Conservation (phyloP, 2,113 vertebrate genomes). For the Hemibagrus wyckioides region DNA sequence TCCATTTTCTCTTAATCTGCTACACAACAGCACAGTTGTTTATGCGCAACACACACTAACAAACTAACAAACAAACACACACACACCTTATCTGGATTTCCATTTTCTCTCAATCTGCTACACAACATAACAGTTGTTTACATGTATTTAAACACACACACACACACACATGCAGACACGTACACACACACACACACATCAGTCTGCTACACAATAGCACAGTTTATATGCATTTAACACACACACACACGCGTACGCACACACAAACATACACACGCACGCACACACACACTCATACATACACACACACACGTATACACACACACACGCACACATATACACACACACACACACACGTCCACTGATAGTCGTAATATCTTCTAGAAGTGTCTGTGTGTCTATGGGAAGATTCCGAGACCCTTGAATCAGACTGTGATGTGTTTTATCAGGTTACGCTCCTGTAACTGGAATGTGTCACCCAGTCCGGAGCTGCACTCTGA, state of each 20-base stretch:
- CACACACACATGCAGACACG: no score
- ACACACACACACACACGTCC: constrained; percentile 13
- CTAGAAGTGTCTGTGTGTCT: neutral
- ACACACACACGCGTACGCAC: constrained; percentile 7
- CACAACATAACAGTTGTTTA: no score
- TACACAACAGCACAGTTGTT: no score
- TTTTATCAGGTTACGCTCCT: constrained; percentile 84
- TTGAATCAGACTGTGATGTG: constrained; percentile 21
- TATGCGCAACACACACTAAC: constrained; percentile 27
- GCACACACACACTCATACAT: no score
- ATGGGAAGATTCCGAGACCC: neutral
- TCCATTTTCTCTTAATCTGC: neutral
- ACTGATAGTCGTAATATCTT: neutral
- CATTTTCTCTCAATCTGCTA: no score
- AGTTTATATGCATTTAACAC: neutral
- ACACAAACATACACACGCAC: neutral
- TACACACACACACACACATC: no score
- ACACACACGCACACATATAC: neutral
- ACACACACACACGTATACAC: no score
- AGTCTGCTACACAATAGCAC: no score
- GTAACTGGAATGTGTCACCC: constrained; percentile 95
- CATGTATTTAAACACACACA: no score
- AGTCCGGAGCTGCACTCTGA: constrained; percentile 90
- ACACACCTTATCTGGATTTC: no score
- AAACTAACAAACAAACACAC: no score